Base-by-base conservation (phyloP, 2,797 vertebrate species). In the Pangasius djambal region DNA sequence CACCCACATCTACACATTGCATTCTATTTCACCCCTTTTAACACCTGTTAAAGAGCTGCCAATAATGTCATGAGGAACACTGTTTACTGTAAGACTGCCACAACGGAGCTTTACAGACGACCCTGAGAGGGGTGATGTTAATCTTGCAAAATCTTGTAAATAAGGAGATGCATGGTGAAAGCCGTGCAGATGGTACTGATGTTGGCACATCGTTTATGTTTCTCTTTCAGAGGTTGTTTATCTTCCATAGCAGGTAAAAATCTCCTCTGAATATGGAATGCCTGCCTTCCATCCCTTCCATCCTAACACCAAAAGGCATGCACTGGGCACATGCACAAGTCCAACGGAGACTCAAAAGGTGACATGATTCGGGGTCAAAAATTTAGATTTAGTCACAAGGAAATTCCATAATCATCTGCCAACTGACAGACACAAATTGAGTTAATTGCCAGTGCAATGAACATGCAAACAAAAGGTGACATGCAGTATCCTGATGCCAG, bases 241-340 rank as follows among this genome's bases (percentile, higher is more conserved):
- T 79, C 77, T 57, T 84, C 7, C 25, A 31, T 22, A 85, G 4
- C 65, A 70, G 59, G 48, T 83, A 44, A 83, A 63, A 34, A 83
- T 13, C 22, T 83, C 37, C 40, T 63, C 2, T 2, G 16, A 8
- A 25, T 83, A 83, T 28, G 37, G 25, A 28, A 63, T 63, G 79
- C 10, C 57, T 83, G 22, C 12, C 4, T 61, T 25, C 12, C n/a
- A 44, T 44, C 40, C 40, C 40, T 44, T 44, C 5, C n/a, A 57
- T 9, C 6, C 28, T 16, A 78, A 28, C 48, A 79, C 16, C 13
- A 79, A 34, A 82, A 25, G 2, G 57, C 22, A 40, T 82, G 57
- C 20, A 61, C 4, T 40, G 31, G 31, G 4, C 22, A 61, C 22
- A 83, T 4, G 55, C 52, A 81, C 40, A 81, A 44, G 31, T n/a